These are phyloP conservation scores for Xiphophorus birchmanni DNA, from an alignment of 2,797 vertebrate genomes.

Conservation along the genomic window DNA sequence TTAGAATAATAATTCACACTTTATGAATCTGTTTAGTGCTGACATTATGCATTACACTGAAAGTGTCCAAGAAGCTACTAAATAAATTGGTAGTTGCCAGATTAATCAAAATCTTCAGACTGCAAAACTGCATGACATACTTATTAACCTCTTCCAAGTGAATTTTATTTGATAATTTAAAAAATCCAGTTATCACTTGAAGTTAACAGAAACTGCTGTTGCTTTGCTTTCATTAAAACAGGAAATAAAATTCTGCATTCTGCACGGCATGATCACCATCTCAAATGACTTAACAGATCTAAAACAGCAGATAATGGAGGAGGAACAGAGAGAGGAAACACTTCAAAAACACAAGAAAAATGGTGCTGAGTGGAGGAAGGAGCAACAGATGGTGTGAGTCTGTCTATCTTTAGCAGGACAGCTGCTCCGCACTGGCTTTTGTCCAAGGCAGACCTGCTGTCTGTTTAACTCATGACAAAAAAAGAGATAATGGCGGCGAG, in stretches of 20 bases:
- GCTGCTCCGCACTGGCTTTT: conserved; percentile 56
- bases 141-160: background rate
- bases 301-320: conserved; percentile 19
- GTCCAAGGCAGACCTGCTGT: conserved; percentile 55
- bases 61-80: background rate
- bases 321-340: conserved; percentile 35
- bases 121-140: background rate
- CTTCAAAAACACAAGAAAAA: conserved; percentile 10
- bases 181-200: background rate
- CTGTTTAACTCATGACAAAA: conserved; percentile 58
- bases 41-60: background rate
- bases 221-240: conserved; percentile 14
- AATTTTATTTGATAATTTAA: background rate
- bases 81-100: background rate
- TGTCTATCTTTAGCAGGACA: conserved; percentile 64
- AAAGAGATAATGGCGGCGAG: conserved; percentile 47
- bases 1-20: background rate
- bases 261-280: conserved; percentile 37
- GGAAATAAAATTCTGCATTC: conserved; percentile 16
- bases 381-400: conserved; percentile 65
- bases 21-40: background rate
- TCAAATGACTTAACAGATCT: conserved; percentile 25
- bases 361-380: conserved; percentile 26
- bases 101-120: background rate
- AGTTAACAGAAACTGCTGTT: background rate